These are phyloP conservation scores for Ispidina picta DNA, from an alignment of 2,797 vertebrate species.

Conservation along the genomic window DNA sequence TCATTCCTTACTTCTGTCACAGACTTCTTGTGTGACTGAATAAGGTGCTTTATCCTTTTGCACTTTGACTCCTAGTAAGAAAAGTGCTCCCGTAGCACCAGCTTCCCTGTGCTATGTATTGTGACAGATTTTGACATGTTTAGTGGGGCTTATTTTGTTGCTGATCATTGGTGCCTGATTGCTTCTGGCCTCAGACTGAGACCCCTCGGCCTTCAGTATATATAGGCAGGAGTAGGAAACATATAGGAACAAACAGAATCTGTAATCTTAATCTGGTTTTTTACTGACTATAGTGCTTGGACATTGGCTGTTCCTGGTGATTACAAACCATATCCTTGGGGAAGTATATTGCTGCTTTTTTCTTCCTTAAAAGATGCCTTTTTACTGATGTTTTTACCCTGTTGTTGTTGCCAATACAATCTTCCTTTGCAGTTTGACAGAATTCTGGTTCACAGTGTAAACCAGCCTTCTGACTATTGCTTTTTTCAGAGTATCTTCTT, in stretches of 20 bases:
- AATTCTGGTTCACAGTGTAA: not conserved
- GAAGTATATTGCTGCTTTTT: not conserved
- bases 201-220: not conserved
- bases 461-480: not conserved
- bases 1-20: not conserved
- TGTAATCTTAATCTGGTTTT: not conserved
- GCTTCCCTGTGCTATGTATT: accelerated
- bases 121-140: not conserved
- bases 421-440: not conserved
- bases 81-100: accelerated
- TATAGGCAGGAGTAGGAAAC: not conserved
- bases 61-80: not conserved
- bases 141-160: not conserved
- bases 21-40: not conserved
- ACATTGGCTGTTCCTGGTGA: not conserved
- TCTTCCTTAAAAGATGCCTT: not conserved
- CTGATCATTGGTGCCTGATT: not conserved
- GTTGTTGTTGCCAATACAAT: not conserved
- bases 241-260: too few relatives aligned
- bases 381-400: not conserved
- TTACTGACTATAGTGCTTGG: not conserved
- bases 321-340: too few relatives aligned
- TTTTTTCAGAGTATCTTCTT: not conserved
- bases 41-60: not conserved
- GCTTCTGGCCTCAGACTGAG: not conserved